Evolutionary conservation across 2,113 vertebrate genomes (phyloP), one percentile per base, ranked within the genome.

Genomic region (Ictalurus punctatus): DNA sequence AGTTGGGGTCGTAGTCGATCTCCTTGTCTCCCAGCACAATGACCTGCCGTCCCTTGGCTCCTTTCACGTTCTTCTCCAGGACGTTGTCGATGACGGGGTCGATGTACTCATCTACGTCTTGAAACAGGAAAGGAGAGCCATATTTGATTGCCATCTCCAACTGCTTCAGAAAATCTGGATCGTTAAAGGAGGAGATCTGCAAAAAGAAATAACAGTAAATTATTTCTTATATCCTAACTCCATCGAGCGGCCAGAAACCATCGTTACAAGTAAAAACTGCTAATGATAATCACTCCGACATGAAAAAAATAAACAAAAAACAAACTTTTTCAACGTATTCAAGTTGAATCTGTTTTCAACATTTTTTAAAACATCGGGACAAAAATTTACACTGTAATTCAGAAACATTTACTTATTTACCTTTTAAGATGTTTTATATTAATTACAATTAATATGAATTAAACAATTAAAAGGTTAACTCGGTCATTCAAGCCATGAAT

Each of bases 1-100:
- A 99, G 93, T 96, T 98, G 34, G 96, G 95, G 88, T 99, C 97
- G 37, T 97, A 99, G 92, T 98, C 97, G 2, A 99, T 96, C 67
- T 99, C 98, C 91, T 98, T 99, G 95, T 99, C 98, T 7, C 98
- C 98, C 27, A 99, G 94, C 58, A 96, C 87, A 81, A 99, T 88
- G 79, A 97, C 96, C 69, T 96, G 96, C 84, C 97, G 93, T 48
- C 44, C 98, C 67, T 97, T 97, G 1, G 93, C 54, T 81, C 94
- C 93, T 91, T 96, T 97, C 14, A 98, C 91, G 65, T 98, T 99
- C 92, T 97, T 99, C 91, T 98, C 97, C 30, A 99, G 92, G 69
- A 99, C 97, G 10, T 96, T 98, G 92, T 99, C 97, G 63, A 99
- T 98, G 90, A 99, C 97, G 0, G 98, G 98, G 90, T 99, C 98